A percentile compares a stretch with the other conserved stretches of the same genome.
Conservation (phyloP, 2,113 vertebrate species). For the Ailurus styani region DNA sequence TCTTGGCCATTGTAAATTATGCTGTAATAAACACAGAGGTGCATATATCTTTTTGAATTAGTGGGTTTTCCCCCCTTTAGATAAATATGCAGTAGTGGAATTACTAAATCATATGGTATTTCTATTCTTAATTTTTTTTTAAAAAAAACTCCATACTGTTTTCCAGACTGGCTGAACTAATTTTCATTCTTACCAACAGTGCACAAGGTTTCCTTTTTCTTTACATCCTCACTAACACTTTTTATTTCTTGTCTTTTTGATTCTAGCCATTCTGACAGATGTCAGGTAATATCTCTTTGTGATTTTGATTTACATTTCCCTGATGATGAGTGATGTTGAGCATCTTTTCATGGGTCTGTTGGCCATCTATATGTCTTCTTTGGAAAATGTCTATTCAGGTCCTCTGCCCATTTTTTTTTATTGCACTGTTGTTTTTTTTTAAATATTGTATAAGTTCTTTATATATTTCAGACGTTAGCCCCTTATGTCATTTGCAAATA, state of each 20-base stretch:
- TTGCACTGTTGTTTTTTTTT: neutral
- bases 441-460: neutral
- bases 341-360: neutral
- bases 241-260: neutral
- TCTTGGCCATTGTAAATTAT: neutral
- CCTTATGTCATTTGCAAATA: neutral
- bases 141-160: neutral
- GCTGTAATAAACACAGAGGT: neutral
- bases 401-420: neutral
- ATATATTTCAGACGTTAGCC: neutral
- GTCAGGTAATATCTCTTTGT: neutral
- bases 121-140: neutral
- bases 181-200: neutral
- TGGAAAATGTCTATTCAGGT: neutral
- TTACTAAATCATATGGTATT: neutral
- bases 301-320: neutral
- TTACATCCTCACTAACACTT: neutral
- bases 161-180: neutral
- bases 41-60: neutral
- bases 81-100: neutral
- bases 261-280: neutral
- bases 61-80: neutral
- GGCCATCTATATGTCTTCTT: neutral
- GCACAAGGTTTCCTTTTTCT: neutral
- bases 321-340: neutral